Evolutionary conservation across 2,888 invertebrate species (phyloP).

Genomic region (Fragum fragum): DNA sequence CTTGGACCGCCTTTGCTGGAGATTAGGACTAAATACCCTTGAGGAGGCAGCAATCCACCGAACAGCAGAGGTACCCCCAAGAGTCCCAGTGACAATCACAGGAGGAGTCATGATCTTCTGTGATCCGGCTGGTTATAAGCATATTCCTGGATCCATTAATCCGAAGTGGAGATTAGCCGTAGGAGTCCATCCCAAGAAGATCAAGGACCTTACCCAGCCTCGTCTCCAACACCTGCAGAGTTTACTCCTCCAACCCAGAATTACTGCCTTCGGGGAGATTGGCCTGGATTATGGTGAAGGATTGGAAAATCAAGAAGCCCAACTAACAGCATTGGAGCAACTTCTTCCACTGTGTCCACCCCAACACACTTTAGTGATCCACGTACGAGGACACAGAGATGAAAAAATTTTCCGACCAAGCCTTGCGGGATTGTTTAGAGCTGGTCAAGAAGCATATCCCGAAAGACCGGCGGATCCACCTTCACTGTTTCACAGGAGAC

Average conservation of each 20-base stretch:
- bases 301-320: not conserved
- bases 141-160: not conserved
- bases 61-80: conserved; percentile 6
- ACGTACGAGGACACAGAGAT: conserved; percentile 9
- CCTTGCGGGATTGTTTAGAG: conserved; percentile 13
- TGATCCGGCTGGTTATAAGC: conserved; percentile 3
- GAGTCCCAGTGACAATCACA: not conserved
- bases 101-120: conserved; percentile 22
- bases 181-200: conserved; percentile 25
- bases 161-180: conserved; percentile 28
- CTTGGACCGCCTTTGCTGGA: no score
- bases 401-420: conserved; percentile 4
- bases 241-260: conserved; percentile 4
- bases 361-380: conserved; percentile 11
- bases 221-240: not conserved
- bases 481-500: conserved; percentile 25
- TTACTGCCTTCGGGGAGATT: conserved; percentile 17
- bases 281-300: conserved; percentile 11
- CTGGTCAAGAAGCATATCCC: not conserved
- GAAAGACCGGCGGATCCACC: conserved; percentile 25
- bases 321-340: conserved; percentile 11
- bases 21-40: not conserved
- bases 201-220: not conserved
- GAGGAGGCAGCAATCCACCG: not conserved
- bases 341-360: conserved; percentile 8